phyloP scores from a whole-genome alignment of 2,113 vertebrate species.

The Microtus oregoni region DNA sequence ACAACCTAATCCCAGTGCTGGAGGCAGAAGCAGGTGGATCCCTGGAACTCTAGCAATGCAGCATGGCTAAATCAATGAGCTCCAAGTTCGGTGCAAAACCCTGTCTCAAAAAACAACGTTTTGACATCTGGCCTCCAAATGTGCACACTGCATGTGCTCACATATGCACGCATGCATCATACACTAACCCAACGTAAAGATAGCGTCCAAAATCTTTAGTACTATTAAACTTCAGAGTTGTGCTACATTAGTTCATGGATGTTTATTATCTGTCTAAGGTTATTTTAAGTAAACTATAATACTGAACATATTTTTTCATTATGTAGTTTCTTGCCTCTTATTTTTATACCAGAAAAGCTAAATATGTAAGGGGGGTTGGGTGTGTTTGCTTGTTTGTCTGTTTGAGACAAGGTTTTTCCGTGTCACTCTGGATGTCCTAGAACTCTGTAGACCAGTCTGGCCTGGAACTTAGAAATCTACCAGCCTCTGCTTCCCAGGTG shows the following conservation, averaged over 20 bases:
- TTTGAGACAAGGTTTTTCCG: background rate
- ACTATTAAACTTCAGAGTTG: conserved; percentile 52
- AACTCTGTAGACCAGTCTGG: background rate
- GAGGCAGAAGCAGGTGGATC: background rate
- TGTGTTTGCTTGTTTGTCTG: background rate
- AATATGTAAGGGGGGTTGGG: background rate
- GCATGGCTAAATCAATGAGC: too few relatives aligned
- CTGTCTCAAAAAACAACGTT: background rate
- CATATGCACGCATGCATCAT: background rate
- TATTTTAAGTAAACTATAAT: conserved; percentile 42
- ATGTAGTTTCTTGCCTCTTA: background rate
- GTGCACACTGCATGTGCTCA: background rate
- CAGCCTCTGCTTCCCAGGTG: background rate
- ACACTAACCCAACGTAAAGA: background rate
- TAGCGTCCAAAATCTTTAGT: conserved; percentile 29
- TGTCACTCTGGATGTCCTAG: background rate
- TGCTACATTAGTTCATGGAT: background rate
- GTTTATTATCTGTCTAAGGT: background rate
- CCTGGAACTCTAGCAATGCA: background rate
- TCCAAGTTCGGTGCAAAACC: background rate
- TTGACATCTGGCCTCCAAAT: background rate
- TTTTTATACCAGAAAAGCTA: conserved; percentile 18
- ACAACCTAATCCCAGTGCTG: background rate
- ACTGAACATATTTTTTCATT: conserved; percentile 47
- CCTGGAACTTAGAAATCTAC: background rate